A percentile compares a stretch with the other conserved stretches of the same genome.
These are phyloP conservation scores for Conops quadrifasciatus DNA, from an alignment of 2,888 invertebrate genomes.

Conservation along the genomic window DNA sequence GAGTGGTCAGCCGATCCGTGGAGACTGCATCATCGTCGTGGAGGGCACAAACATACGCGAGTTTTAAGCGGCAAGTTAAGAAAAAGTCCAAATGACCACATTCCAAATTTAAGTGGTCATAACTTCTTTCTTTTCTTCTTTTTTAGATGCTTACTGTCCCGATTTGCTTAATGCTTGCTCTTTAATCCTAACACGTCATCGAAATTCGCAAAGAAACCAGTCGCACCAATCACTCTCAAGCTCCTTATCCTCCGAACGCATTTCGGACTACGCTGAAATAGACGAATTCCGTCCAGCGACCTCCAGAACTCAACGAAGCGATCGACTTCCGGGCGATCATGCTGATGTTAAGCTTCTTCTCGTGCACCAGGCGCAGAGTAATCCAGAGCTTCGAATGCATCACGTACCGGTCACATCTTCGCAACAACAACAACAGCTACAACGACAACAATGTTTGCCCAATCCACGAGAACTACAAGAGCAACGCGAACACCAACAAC, in stretches of 20 bases:
- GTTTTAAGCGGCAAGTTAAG: constrained; percentile 17
- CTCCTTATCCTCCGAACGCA: constrained; percentile 44
- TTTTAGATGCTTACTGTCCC: constrained; percentile 61
- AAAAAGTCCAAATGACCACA: neutral
- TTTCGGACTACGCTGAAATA: constrained; percentile 62
- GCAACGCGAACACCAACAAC: neutral
- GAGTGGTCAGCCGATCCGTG: constrained; percentile 35
- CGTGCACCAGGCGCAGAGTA: constrained; percentile 35
- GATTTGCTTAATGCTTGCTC: constrained; percentile 62
- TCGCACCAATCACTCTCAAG: constrained; percentile 44
- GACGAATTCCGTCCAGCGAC: constrained; percentile 49
- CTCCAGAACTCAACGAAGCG: constrained; percentile 17
- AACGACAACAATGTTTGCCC: neutral
- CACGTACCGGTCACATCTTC: constrained; percentile 38
- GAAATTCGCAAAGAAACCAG: constrained; percentile 16
- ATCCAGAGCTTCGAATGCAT: constrained; percentile 39
- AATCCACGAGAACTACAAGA: no score
- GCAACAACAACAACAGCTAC: constrained; percentile 27
- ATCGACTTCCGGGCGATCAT: constrained; percentile 25
- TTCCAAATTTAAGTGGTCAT: neutral
- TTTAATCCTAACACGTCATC: constrained; percentile 57
- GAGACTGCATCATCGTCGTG: constrained; percentile 6
- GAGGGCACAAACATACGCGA: neutral
- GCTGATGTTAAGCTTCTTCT: neutral
- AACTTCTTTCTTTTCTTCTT: neutral